Conservation (phyloP, 2,888 invertebrate genomes). For the Drosophila borealis region DNA sequence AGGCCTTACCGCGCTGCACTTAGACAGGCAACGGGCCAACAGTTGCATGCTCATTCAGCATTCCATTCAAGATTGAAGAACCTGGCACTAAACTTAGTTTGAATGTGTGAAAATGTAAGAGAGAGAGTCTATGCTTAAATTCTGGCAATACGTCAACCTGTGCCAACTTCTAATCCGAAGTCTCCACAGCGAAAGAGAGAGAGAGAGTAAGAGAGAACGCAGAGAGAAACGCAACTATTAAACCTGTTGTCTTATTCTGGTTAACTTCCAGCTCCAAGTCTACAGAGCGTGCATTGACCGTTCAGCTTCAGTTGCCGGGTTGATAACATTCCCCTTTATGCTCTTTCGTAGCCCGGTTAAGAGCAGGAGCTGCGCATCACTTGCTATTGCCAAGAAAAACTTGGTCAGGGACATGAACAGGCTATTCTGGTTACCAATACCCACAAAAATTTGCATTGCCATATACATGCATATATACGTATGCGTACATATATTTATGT, state of each 20-base stretch:
- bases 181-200: not conserved
- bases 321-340: constrained; percentile 41
- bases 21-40: constrained; percentile 11
- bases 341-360: constrained; percentile 32
- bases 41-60: constrained; percentile 40
- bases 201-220: constrained; percentile 1
- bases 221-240: constrained; percentile 21
- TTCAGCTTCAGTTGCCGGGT: constrained; percentile 78
- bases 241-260: constrained; percentile 58
- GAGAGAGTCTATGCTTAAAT: constrained; percentile 47
- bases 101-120: constrained; percentile 39
- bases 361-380: constrained; percentile 26
- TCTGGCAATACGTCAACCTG: constrained; percentile 55
- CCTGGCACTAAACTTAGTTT: constrained; percentile 8
- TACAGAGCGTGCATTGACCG: constrained; percentile 81
- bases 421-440: constrained; percentile 47
- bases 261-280: constrained; percentile 48
- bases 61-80: constrained; percentile 30
- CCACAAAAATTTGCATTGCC: not conserved
- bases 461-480: not conserved
- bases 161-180: constrained; percentile 31
- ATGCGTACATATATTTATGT: not conserved
- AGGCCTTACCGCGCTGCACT: constrained; percentile 80
- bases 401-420: constrained; percentile 67
- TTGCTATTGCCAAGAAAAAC: constrained; percentile 43